These are phyloP conservation scores for Eupeodes corollae DNA, from an alignment of 1,140 invertebrate genomes.

Conservation along the genomic window DNA sequence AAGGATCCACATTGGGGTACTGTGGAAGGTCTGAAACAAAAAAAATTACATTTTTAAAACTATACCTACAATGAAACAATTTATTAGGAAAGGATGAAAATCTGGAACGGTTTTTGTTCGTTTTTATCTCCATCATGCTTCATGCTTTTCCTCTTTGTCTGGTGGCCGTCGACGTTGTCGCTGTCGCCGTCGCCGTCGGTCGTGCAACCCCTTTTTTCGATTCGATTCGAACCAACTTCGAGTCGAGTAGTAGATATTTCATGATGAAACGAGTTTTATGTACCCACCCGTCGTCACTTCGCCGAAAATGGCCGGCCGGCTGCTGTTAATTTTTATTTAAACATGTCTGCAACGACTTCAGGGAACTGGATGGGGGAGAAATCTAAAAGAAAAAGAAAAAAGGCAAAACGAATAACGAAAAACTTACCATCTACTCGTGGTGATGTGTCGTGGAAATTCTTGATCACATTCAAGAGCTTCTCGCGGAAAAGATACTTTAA, in stretches of 20 bases:
- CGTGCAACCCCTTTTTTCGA: no score
- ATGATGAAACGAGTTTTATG: no score
- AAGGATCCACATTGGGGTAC: slow-evolving; percentile 81
- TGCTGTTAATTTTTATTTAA: neutral
- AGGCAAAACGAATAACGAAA: neutral
- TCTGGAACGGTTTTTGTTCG: no score
- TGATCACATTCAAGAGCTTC: slow-evolving; percentile 76
- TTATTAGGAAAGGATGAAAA: no score
- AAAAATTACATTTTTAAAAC: neutral
- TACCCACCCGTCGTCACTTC: no score
- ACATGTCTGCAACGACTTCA: neutral
- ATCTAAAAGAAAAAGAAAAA: neutral
- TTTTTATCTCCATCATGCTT: no score
- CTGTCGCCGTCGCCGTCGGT: no score
- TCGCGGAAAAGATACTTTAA: slow-evolving; percentile 79
- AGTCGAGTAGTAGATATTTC: neutral
- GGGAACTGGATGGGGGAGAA: neutral
- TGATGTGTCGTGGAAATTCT: slow-evolving; percentile 71
- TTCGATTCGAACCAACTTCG: no score
- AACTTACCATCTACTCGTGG: slow-evolving; percentile 48
- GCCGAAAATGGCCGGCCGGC: no score
- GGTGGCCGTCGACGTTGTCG: no score
- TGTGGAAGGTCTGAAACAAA: slow-evolving; percentile 50
- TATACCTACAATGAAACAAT: neutral
- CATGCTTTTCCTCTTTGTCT: no score